Base-by-base conservation (phyloP, 2,113 vertebrate genomes). In the Oryzias curvinotus region DNA sequence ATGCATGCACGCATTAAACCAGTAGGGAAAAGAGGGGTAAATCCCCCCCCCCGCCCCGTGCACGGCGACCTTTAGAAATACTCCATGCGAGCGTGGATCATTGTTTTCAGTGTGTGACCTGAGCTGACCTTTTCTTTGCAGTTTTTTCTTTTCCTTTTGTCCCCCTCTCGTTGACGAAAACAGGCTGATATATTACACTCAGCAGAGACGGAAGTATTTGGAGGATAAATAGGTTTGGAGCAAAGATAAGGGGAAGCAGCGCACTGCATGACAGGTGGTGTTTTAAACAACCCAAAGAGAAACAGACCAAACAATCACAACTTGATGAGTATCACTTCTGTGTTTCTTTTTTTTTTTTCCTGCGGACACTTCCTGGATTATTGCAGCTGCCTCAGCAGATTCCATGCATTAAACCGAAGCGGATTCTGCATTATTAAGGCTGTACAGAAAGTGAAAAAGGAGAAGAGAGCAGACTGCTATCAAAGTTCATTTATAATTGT, bases 401-500 rank as follows among this genome's bases (percentile, higher is more conserved):
- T 62, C 71, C 67, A 70, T 67, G 71, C 73, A 78, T 78, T 42
- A 75, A 73, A 65, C 52, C 14, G 69, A 74, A 66, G 80, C 60
- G 74, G 67, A 61, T 84, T 77, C 76, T 88, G n/a, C 54, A 90
- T 88, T 78, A 84, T 83, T 84, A 78, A 86, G 75, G 65, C 78
- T 17, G 25, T 28, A 53, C 15, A 48, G 62, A 16, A 68, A 57
- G 21, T 65, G 80, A 80, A 63, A 80, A 80, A 75, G 3, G 16
- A 47, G 16, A 65, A 54, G 53, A 47, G 54, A 60, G 43, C 3
- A 44, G 56, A 66, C 59, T 58, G 63, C 71, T 73, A 84, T 86
- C 75, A 88, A 89, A 88, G 89, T 77, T 80, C 88, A 86, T 87
- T 58, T 41, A 51, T 88, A 83, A 90, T 82, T 78, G 82, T 72